Percentiles rank a stretch among this genome's conserved stretches.
These are phyloP conservation scores for Sylvicapra grimmia DNA, from an alignment of 2,113 vertebrate genomes.

Conservation along the genomic window DNA sequence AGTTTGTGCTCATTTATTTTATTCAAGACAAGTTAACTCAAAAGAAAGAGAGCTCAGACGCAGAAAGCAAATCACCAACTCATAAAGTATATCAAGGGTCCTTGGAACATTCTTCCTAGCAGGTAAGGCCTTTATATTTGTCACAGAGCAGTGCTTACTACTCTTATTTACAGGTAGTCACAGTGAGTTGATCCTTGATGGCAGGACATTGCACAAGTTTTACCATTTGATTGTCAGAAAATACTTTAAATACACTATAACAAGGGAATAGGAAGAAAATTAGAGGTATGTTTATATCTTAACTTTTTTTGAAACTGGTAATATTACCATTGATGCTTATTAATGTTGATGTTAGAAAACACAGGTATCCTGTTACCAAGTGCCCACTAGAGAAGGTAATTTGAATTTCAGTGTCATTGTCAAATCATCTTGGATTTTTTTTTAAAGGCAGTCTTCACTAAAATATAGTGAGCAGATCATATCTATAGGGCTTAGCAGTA, in stretches of 20 bases:
- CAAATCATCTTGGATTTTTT: neutral
- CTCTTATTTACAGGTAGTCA: neutral
- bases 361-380: neutral
- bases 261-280: neutral
- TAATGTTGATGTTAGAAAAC: neutral
- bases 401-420: neutral
- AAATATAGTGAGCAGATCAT: neutral
- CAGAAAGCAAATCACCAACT: neutral
- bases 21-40: constrained; percentile 31
- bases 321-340: neutral
- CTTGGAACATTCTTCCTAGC: neutral
- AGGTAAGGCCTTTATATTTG: neutral
- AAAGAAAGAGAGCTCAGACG: neutral
- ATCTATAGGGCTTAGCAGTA: neutral
- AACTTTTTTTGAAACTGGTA: neutral
- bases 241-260: neutral
- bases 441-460: neutral
- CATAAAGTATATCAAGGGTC: neutral
- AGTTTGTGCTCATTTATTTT: constrained; percentile 41
- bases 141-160: neutral
- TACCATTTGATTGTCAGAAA: neutral
- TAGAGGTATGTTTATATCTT: neutral
- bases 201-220: neutral
- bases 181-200: neutral
- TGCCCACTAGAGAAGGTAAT: neutral